Evolutionary conservation across 2,113 vertebrate species (phyloP), one percentile per base, ranked within the genome.

Genomic region (Serilophus lunatus): DNA sequence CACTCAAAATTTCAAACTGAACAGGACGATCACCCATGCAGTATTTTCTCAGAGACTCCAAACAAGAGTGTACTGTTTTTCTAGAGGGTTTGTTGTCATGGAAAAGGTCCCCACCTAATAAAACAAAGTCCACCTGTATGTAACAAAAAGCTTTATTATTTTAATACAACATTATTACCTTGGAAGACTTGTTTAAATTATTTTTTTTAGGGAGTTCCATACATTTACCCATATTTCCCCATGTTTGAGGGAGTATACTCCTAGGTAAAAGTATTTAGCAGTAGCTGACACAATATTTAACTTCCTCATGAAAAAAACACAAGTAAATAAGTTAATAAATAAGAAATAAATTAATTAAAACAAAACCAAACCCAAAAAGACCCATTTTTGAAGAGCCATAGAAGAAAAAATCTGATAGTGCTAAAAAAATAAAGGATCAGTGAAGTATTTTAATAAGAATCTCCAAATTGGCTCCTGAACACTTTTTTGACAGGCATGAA

Each of bases 21-120:
- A 99, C 97, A 14, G 99, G 99, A 20, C 96, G 98, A 79, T 99
- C 99, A n/a, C 99, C 99, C 99, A 99, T 99, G 96, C 99, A 99
- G 88, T 99, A 98, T 80, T 98, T 98, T 69, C 99, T 98, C 7
- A 99, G 90, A 60, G 98, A 97, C 50, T 98, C 98, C 56, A 99
- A 97, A 95, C 99, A 99, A 11, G 65, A 97, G 94, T 99, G 98
- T 42, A 99, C 85, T n/a, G 99, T 98, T 96, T 98, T 98, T 20
- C 99, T 98, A 23, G 99, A 99, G 3, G 99, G 99, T 89, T 99
- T 99, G 97, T 99, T 99, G 81, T 99, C 99, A 20, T 99, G 99
- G 93, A 99, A 99, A 92, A 99, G 98, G 97, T 99, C 99, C 17
- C 99, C 99, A 56, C 99, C 99, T 95, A 99, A 97, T 81, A 99